Base-by-base conservation (phyloP, 2,888 invertebrate genomes). In the Stenolophus ochropezus region DNA sequence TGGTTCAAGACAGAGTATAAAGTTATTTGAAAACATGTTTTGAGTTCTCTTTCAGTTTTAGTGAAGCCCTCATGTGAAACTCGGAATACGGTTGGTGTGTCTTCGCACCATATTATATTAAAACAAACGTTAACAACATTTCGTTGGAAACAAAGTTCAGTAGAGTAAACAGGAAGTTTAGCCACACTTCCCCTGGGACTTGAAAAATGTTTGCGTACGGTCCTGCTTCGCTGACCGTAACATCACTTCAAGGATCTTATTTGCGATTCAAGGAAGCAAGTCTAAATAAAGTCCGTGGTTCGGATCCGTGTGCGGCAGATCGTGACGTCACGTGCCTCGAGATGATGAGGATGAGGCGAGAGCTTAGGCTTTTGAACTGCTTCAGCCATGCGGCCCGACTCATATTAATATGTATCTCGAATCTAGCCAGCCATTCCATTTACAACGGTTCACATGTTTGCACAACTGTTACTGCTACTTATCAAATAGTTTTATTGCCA, bases 201-300 rank as follows among this genome's bases (percentile, higher is more conserved):
- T 25, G 27, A 49, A 79, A 79, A 79, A 53, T 79, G 53, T 79
- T 79, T 79, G 69, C 65, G 69, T 79, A 71, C 80, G 27, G 80
- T 73, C 80, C 80, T 80, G 80, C 80, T 80, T 73, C 80, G 80
- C 51, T 80, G 80, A 80, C 80, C 80, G 80, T 80, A 80, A 80
- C 80, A 80, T 80, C 80, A 71, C 73, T 53, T 80, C 69, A 42
- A 23, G 56, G 33, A 69, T 56, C 80, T 80, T 71, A 80, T 80
- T 80, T 80, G 80, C 58, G 80, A 80, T 80, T 53, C 80, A 80
- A 56, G 80, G 58, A 80, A 73, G 73, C 56, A 33, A 53, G 20
- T 56, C 73, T 80, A 73, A 80, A 80, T 80, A 80, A 80, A 49
- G 71, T 51, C 25, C 69, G 16, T 33, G 73, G 73, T 73, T 73